Evolutionary conservation across 2,888 invertebrate species (phyloP).

Genomic region (Arctia plantaginis): DNA sequence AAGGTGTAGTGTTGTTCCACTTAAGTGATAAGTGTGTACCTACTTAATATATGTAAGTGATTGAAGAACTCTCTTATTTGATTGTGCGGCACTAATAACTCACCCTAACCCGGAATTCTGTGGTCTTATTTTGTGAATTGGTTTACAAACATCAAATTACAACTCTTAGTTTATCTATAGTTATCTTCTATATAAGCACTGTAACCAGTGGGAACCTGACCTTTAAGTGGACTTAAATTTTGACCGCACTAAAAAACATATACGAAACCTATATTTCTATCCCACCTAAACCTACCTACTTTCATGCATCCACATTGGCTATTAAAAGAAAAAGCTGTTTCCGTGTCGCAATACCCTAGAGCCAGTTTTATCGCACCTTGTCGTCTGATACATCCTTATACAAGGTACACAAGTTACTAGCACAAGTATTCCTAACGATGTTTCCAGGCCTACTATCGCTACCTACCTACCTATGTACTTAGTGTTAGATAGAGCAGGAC

Average conservation of each 20-base stretch:
- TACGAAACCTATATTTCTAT: neutral
- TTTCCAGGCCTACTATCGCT: slow-evolving; percentile 48
- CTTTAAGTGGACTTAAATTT: neutral
- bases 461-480: slow-evolving; percentile 43
- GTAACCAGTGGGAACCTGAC: neutral
- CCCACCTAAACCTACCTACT: slow-evolving; percentile 13
- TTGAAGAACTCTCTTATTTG: neutral
- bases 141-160: neutral
- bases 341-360: slow-evolving; percentile 64
- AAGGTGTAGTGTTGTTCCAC: neutral
- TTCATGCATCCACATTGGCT: slow-evolving; percentile 2
- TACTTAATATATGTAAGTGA: neutral
- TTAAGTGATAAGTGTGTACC: neutral
- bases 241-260: neutral
- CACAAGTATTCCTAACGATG: slow-evolving; percentile 63
- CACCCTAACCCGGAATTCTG: neutral
- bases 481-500: slow-evolving; percentile 38
- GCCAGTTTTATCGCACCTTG: slow-evolving; percentile 72
- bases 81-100: neutral
- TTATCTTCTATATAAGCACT: neutral
- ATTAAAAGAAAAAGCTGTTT: slow-evolving; percentile 59
- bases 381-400: slow-evolving; percentile 75
- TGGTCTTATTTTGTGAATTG: neutral
- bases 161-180: neutral
- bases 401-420: slow-evolving; percentile 68